Percentiles rank a stretch among this genome's conserved stretches.
Evolutionary conservation across 2,888 invertebrate species (phyloP).

Genomic region (Cylindroiulus punctatus): DNA sequence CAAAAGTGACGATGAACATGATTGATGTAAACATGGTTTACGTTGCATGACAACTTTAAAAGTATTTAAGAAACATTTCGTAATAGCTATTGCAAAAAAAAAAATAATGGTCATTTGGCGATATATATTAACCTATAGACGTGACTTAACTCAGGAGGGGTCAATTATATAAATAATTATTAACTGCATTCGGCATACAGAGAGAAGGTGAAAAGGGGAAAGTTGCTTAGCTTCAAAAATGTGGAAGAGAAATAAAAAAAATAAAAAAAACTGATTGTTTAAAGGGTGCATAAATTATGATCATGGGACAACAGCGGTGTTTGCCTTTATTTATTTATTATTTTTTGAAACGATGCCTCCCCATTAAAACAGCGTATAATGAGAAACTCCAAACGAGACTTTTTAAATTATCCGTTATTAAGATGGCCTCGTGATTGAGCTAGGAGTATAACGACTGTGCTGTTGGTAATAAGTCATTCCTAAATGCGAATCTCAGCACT

Average conservation of each 20-base stretch:
- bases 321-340: constrained; percentile 30
- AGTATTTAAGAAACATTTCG: not conserved
- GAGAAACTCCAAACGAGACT: constrained; percentile 42
- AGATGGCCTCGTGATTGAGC: constrained; percentile 20
- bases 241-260: constrained; percentile 29
- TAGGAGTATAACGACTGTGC: constrained; percentile 14
- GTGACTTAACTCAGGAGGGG: constrained; percentile 37
- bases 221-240: not conserved
- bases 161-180: constrained; percentile 42
- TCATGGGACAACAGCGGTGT: constrained; percentile 31
- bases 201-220: constrained; percentile 34
- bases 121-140: not conserved
- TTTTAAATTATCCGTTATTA: constrained; percentile 37
- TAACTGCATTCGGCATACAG: not conserved
- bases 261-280: constrained; percentile 26
- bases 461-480: constrained; percentile 20
- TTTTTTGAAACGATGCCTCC: constrained; percentile 6
- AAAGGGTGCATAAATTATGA: constrained; percentile 36
- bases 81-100: not conserved
- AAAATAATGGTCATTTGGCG: not conserved
- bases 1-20: not conserved
- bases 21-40: not conserved
- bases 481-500: not conserved
- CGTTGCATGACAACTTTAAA: not conserved
- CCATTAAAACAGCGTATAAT: constrained; percentile 22